Percentiles rank a stretch among this genome's conserved stretches.
Conservation (phyloP, 2,113 vertebrate genomes). For the Tautogolabrus adspersus region DNA sequence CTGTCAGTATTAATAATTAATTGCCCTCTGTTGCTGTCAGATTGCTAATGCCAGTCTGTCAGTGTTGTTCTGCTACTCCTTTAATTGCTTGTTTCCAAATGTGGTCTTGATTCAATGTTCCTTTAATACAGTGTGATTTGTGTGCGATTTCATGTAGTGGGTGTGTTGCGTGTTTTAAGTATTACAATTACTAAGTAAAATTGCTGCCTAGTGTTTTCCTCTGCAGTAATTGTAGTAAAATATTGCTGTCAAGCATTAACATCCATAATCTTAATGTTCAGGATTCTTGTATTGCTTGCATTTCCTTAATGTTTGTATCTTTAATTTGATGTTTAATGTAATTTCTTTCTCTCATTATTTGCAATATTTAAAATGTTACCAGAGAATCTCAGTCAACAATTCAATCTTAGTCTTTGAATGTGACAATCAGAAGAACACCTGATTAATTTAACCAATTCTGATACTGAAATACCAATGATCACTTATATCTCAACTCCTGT, state of each 20-base stretch:
- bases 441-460: no score
- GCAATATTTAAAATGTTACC: neutral
- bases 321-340: neutral
- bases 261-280: conserved; percentile 1
- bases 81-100: conserved; percentile 25
- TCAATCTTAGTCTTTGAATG: no score
- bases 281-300: neutral
- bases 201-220: neutral
- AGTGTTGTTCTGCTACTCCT: conserved; percentile 15
- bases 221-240: neutral
- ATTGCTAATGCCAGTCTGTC: conserved; percentile 50
- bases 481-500: no score
- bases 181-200: conserved; percentile 20
- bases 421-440: no score
- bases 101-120: conserved; percentile 28
- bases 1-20: conserved; percentile 60
- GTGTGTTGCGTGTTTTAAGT: conserved; percentile 27
- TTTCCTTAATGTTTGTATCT: neutral
- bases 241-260: neutral
- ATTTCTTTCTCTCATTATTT: no score
- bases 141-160: conserved; percentile 20
- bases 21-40: conserved; percentile 42
- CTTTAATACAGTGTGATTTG: conserved; percentile 44
- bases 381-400: no score
- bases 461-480: no score